Evolutionary conservation across 2,888 invertebrate species (phyloP).

Genomic region (Metellina segmentata): DNA sequence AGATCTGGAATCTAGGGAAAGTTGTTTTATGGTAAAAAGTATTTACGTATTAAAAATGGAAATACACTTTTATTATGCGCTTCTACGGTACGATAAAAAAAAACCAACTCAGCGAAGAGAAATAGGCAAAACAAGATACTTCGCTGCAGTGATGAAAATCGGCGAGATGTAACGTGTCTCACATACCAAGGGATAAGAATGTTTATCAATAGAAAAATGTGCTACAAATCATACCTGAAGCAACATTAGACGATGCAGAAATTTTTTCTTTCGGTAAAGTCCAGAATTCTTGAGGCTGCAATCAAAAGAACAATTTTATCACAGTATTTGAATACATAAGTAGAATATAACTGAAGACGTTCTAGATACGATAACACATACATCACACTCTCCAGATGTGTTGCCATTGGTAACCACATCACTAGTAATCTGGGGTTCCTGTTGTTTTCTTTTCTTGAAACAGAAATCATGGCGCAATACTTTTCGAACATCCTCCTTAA

Average conservation of each 20-base stretch:
- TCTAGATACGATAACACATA: constrained; percentile 38
- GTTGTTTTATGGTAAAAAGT: too few relatives aligned
- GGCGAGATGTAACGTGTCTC: too few relatives aligned
- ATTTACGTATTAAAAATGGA: too few relatives aligned
- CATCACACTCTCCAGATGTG: constrained; percentile 50
- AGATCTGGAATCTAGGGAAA: too few relatives aligned
- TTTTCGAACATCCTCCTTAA: constrained; percentile 46
- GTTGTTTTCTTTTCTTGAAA: constrained; percentile 51
- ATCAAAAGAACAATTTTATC: neutral
- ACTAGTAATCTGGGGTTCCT: constrained; percentile 36
- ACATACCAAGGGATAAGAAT: neutral
- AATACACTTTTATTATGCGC: too few relatives aligned
- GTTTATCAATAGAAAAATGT: neutral
- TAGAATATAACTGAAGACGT: neutral
- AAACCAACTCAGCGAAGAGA: too few relatives aligned
- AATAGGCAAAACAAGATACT: too few relatives aligned
- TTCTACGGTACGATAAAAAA: too few relatives aligned
- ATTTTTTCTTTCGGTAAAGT: constrained; percentile 43
- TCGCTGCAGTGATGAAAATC: too few relatives aligned
- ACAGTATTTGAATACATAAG: neutral
- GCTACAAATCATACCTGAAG: constrained; percentile 30
- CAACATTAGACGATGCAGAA: constrained; percentile 31
- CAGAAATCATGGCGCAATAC: constrained; percentile 34
- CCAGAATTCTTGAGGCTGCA: constrained; percentile 64
- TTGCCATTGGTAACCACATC: constrained; percentile 23